Evolutionary conservation across 2,888 invertebrate species (phyloP).

Genomic region (Sarcophaga subvicina): DNA sequence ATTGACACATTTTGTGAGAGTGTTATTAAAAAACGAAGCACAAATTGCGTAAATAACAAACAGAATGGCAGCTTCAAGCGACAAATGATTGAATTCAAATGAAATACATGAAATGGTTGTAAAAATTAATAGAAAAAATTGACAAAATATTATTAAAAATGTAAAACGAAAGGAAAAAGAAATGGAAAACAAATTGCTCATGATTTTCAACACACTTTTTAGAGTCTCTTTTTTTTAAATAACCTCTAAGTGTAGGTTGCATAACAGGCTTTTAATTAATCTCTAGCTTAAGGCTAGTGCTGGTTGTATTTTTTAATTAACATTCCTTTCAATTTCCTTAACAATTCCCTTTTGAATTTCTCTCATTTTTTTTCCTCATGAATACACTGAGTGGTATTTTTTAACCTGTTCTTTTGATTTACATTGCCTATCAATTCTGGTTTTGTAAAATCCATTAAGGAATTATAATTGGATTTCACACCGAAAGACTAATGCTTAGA

Average conservation of each 20-base stretch:
- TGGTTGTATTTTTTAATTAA: background rate
- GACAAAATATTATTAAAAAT: background rate
- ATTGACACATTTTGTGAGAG: slow-evolving; percentile 49
- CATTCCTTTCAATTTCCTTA: background rate
- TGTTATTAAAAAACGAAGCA: slow-evolving; percentile 4
- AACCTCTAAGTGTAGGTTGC: too few species aligned
- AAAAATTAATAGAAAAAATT: background rate
- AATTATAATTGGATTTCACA: slow-evolving; percentile 53
- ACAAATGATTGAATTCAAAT: background rate
- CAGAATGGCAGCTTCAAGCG: background rate
- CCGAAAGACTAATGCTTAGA: background rate
- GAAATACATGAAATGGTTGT: background rate
- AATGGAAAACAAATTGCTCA: too few species aligned
- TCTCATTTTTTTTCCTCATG: background rate
- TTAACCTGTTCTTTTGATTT: background rate
- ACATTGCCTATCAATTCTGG: slow-evolving; percentile 9
- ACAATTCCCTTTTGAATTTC: background rate
- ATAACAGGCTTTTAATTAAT: too few species aligned
- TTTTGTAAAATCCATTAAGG: slow-evolving; percentile 43
- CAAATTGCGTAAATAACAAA: slow-evolving; percentile 8
- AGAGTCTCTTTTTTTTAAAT: too few species aligned
- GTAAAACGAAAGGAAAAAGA: too few species aligned
- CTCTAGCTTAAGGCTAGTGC: too few species aligned
- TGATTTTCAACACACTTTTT: too few species aligned
- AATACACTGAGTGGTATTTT: background rate